Percentiles rank a stretch among this genome's conserved stretches.
phyloP scores from a whole-genome alignment of 30 jellyfish, hydroid and myxozoan genomes.

The Nemopilema nomurai region DNA sequence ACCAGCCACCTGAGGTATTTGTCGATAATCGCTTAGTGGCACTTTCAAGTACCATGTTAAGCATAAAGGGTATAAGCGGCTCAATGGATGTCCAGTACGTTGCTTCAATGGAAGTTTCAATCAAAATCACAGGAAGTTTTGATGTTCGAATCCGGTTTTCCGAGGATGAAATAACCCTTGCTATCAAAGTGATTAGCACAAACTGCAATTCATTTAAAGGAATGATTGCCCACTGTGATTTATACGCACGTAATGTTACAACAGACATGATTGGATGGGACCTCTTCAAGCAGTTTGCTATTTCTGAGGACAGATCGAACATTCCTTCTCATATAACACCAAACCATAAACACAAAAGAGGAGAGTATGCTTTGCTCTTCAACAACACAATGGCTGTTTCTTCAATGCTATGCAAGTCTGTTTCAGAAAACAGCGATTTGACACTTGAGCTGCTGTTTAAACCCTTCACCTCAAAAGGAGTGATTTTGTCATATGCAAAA shows the following conservation, averaged over 20 bases:
- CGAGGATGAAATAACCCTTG: conserved; percentile 19
- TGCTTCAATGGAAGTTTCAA: conserved; percentile 12
- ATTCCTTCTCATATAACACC: conserved; percentile 6
- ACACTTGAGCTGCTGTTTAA: conserved; percentile 48
- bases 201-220: conserved; percentile 33
- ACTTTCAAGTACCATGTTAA: conserved; percentile 1
- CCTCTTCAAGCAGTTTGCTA: neutral
- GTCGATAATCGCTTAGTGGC: conserved; percentile 2
- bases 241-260: neutral
- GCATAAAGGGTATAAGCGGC: conserved; percentile 2
- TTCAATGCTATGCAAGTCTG: conserved; percentile 34
- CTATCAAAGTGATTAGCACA: neutral
- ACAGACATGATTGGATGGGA: conserved; percentile 13
- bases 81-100: conserved; percentile 12
- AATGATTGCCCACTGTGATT: conserved; percentile 22
- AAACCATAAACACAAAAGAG: conserved; percentile 1
- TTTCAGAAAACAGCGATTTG: conserved; percentile 25
- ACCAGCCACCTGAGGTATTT: conserved; percentile 2
- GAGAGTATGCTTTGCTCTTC: conserved; percentile 43
- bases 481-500: conserved; percentile 40
- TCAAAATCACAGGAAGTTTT: neutral
- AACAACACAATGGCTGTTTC: conserved; percentile 51
- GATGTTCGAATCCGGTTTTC: conserved; percentile 10
- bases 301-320: conserved; percentile 19
- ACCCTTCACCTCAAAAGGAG: conserved; percentile 41